A percentile compares a stretch with the other conserved stretches of the same genome.
Conservation (phyloP, 2,113 vertebrate genomes). For the Oncorhynchus tshawytscha region DNA sequence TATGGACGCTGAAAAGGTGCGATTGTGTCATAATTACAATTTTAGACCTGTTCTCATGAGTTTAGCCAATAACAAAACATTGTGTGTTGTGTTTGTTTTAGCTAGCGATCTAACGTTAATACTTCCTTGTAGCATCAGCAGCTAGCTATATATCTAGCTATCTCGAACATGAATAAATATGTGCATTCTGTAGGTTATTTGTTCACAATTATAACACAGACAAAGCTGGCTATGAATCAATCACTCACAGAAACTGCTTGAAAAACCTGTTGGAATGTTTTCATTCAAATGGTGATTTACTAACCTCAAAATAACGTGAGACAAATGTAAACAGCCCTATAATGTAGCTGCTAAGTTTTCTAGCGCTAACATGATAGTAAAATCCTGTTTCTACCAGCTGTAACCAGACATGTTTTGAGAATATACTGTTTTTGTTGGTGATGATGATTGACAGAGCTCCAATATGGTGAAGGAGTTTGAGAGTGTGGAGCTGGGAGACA, state of each 20-base stretch:
- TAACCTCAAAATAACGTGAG: background rate
- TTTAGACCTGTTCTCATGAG: background rate
- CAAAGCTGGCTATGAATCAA: no score
- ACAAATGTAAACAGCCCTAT: background rate
- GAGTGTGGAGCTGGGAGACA: constrained; percentile 86
- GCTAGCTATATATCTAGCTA: background rate
- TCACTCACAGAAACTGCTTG: no score
- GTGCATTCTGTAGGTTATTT: background rate
- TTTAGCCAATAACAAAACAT: background rate
- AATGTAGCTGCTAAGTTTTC: background rate
- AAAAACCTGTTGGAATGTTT: no score
- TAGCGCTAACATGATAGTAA: background rate
- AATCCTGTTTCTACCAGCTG: background rate
- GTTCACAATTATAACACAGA: no score
- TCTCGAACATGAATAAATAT: background rate
- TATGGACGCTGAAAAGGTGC: constrained; percentile 73
- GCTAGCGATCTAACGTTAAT: background rate
- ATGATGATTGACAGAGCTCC: constrained; percentile 47
- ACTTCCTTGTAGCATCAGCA: constrained; percentile 41
- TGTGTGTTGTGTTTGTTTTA: background rate
- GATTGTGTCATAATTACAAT: no score
- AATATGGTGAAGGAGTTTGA: constrained; percentile 79
- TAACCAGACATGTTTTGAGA: background rate
- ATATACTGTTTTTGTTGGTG: background rate
- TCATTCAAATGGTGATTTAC: background rate